phyloP scores from a whole-genome alignment of 2,888 invertebrate species.

The Cheilosia scutellata region DNA sequence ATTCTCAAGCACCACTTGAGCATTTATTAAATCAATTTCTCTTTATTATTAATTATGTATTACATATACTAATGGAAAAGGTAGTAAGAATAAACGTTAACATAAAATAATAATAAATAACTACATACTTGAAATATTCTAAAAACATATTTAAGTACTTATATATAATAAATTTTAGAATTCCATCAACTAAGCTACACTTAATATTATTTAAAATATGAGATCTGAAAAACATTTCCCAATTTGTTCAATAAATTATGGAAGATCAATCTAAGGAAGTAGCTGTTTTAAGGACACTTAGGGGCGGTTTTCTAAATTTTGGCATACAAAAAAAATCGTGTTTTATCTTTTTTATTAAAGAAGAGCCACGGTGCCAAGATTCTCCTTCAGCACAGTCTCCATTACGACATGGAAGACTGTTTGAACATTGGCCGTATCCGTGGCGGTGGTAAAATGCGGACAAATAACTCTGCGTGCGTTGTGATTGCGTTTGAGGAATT shows the following conservation, averaged over 20 bases:
- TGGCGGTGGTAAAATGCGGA: conserved; percentile 88
- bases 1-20: conserved; percentile 8
- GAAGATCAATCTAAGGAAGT: conserved; percentile 66
- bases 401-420: conserved; percentile 88
- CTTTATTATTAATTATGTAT: conserved; percentile 5
- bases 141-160: conserved; percentile 23
- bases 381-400: conserved; percentile 88
- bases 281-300: conserved; percentile 61
- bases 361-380: conserved; percentile 86
- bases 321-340: conserved; percentile 46
- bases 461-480: conserved; percentile 86
- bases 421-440: conserved; percentile 88
- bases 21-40: conserved; percentile 46
- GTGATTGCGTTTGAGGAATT: conserved; percentile 86
- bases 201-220: conserved; percentile 60
- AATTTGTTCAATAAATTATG: conserved; percentile 52
- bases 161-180: conserved; percentile 44
- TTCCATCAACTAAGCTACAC: conserved; percentile 62
- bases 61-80: conserved; percentile 13
- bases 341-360: conserved; percentile 80
- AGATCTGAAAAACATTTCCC: conserved; percentile 70
- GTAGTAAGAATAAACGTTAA: conserved; percentile 19
- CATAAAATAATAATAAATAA: conserved; percentile 37
- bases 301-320: conserved; percentile 62
- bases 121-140: conserved; percentile 22